These are phyloP conservation scores for Agriotes lineatus DNA, from an alignment of 2,888 invertebrate genomes.

Conservation along the genomic window DNA sequence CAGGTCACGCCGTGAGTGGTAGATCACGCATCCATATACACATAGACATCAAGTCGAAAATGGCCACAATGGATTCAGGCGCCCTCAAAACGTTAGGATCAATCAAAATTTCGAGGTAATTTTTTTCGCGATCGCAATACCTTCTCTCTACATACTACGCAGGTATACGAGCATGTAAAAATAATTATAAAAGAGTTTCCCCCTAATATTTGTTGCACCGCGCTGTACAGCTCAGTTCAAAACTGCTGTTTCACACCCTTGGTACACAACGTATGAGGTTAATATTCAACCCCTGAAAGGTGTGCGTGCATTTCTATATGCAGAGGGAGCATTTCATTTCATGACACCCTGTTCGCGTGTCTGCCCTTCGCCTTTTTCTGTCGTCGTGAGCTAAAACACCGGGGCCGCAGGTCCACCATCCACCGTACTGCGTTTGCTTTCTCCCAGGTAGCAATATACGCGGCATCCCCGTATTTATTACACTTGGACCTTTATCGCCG, in stretches of 20 bases:
- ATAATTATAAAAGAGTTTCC: no score
- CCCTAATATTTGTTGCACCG: no score
- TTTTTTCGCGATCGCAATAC: no score
- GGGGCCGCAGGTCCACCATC: constrained; percentile 41
- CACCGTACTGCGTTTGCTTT: constrained; percentile 39
- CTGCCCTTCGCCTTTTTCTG: constrained; percentile 49
- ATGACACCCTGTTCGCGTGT: constrained; percentile 52
- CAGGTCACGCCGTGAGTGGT: no score
- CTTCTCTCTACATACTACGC: no score
- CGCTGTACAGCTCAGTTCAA: constrained; percentile 23
- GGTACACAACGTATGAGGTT: constrained; percentile 34
- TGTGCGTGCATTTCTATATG: constrained; percentile 54
- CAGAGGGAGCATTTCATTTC: constrained; percentile 55
- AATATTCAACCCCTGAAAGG: constrained; percentile 42
- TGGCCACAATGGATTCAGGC: no score
- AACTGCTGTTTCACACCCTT: constrained; percentile 26
- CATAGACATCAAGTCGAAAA: no score
- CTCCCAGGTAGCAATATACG: constrained; percentile 32
- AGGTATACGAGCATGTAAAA: no score
- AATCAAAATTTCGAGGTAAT: no score
- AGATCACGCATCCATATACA: no score
- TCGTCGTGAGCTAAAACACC: constrained; percentile 54
- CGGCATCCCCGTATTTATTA: constrained; percentile 31
- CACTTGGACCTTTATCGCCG: constrained; percentile 26
- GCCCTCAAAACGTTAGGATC: no score